These are phyloP conservation scores for Parotocinclus haroldoi DNA, from an alignment of 2,797 vertebrate species.

Conservation along the genomic window DNA sequence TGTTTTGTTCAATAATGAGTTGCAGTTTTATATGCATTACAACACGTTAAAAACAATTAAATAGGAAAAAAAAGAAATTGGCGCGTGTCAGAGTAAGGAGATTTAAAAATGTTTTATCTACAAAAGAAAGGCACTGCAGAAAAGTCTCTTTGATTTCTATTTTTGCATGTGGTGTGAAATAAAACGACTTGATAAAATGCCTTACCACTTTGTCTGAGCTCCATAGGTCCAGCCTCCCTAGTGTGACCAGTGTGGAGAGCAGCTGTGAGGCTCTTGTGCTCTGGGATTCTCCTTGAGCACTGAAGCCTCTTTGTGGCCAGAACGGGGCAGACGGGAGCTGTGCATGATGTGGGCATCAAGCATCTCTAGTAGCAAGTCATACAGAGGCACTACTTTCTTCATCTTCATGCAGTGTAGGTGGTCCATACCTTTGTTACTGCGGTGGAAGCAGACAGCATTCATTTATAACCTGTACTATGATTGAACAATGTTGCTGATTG, in stretches of 20 bases:
- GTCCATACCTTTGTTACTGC: conserved; percentile 97
- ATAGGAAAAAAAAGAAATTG: too few species aligned
- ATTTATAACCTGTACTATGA: too few species aligned
- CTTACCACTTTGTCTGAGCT: conserved; percentile 31
- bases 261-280: conserved; percentile 1
- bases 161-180: too few species aligned
- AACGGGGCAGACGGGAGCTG: conserved; percentile 71
- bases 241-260: conserved; percentile 20
- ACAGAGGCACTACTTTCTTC: conserved; percentile 93
- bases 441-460: background rate
- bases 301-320: conserved; percentile 31
- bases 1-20: too few species aligned
- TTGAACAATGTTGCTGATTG: too few species aligned
- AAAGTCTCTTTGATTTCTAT: too few species aligned
- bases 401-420: conserved; percentile 98
- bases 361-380: conserved; percentile 96
- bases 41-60: too few species aligned
- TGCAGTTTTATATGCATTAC: too few species aligned
- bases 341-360: conserved; percentile 89
- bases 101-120: too few species aligned
- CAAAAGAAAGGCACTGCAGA: too few species aligned
- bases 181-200: too few species aligned
- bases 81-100: too few species aligned
- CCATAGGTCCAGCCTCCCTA: conserved; percentile 46
- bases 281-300: conserved; percentile 27